Evolutionary conservation across 2,888 invertebrate genomes (phyloP).

Genomic region (Heteromyza rotundicornis): DNA sequence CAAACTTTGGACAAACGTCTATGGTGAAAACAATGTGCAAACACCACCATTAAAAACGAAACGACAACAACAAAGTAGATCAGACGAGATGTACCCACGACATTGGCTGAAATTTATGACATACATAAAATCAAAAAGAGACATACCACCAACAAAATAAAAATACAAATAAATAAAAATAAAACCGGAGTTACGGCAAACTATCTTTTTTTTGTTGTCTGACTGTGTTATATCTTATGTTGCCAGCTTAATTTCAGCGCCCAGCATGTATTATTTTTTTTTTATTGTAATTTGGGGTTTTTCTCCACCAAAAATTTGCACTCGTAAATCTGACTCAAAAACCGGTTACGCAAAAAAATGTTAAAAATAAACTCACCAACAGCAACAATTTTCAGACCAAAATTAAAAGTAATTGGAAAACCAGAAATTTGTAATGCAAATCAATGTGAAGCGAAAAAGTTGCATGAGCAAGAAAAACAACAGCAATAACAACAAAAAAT

Average conservation of each 20-base stretch:
- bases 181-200: too few species aligned
- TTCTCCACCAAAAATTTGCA: too few species aligned
- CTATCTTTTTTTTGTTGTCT: too few species aligned
- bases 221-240: too few species aligned
- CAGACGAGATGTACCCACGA: too few species aligned
- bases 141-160: too few species aligned
- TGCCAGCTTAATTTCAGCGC: too few species aligned
- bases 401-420: slow-evolving; percentile 2
- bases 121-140: too few species aligned
- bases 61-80: slow-evolving; percentile 22
- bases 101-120: too few species aligned
- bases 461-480: slow-evolving; percentile 24
- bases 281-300: too few species aligned
- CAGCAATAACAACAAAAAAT: slow-evolving; percentile 27
- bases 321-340: slow-evolving; percentile 47
- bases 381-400: slow-evolving; percentile 21
- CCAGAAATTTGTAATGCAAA: neutral
- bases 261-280: too few species aligned
- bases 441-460: neutral
- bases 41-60: slow-evolving; percentile 31
- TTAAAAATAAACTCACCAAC: slow-evolving; percentile 13
- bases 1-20: slow-evolving; percentile 16
- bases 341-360: slow-evolving; percentile 36
- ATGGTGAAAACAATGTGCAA: slow-evolving; percentile 19
- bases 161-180: too few species aligned